These are phyloP conservation scores for Pavo muticus DNA, from an alignment of 2,113 vertebrate species.

Conservation along the genomic window DNA sequence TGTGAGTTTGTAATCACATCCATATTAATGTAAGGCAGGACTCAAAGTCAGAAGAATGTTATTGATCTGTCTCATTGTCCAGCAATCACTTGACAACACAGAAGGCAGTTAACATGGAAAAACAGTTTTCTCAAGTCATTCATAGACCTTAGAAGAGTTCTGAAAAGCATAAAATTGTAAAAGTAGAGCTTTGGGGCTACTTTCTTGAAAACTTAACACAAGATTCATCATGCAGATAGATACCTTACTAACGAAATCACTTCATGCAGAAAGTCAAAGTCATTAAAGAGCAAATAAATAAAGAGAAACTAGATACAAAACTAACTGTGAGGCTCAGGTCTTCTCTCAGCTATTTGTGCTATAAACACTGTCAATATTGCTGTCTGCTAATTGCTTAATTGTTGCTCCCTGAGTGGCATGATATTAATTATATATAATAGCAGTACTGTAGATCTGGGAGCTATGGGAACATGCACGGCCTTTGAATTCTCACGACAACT, in stretches of 20 bases:
- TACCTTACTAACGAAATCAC: neutral
- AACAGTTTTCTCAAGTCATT: neutral
- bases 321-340: neutral
- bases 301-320: neutral
- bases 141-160: neutral
- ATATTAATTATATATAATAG: neutral
- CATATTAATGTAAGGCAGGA: neutral
- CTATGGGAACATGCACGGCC: neutral
- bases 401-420: neutral
- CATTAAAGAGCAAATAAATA: neutral
- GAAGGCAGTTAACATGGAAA: neutral
- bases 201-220: neutral
- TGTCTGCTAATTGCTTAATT: neutral
- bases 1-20: neutral
- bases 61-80: neutral
- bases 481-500: neutral
- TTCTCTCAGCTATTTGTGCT: neutral
- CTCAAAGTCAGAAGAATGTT: neutral
- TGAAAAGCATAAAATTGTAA: neutral
- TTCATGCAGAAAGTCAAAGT: neutral
- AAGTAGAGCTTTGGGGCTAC: neutral
- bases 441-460: fast-evolving
- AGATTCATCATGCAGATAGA: neutral
- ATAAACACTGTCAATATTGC: neutral
- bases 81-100: neutral